Evolutionary conservation across 2,888 invertebrate genomes (phyloP).

Genomic region (Peribatodes rhomboidaria): DNA sequence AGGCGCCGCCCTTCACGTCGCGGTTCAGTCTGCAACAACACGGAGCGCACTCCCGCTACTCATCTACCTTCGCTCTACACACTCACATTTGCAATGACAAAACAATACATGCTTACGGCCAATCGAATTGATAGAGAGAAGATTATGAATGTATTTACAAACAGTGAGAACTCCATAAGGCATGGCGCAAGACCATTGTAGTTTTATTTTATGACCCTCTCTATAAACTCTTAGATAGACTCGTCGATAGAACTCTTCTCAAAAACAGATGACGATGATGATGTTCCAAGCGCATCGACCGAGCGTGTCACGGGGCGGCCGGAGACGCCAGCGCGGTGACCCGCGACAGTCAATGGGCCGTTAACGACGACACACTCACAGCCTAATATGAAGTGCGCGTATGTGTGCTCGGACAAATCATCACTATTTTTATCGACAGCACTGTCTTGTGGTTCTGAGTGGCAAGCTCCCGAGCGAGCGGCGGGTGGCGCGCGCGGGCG

Average conservation of each 20-base stretch:
- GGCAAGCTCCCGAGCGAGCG: no score
- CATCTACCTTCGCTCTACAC: not conserved
- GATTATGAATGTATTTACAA: no score
- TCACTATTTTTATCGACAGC: constrained; percentile 29
- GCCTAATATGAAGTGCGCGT: constrained; percentile 55
- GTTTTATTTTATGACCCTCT: no score
- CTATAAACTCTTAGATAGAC: no score
- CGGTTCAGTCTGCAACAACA: constrained; percentile 89
- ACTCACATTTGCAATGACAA: no score
- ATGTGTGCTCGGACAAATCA: constrained; percentile 49
- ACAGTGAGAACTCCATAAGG: no score
- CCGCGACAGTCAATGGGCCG: constrained; percentile 67
- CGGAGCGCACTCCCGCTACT: not conserved
- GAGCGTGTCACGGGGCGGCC: constrained; percentile 60
- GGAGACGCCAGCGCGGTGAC: constrained; percentile 59
- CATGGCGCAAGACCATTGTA: no score
- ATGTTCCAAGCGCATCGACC: constrained; percentile 68
- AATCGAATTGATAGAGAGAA: no score
- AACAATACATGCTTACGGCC: no score
- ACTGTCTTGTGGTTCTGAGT: not conserved
- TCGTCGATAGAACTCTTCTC: no score
- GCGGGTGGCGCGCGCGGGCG: no score
- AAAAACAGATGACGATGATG: constrained; percentile 54
- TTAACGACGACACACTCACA: constrained; percentile 50
- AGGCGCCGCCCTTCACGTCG: constrained; percentile 95